phyloP scores from a whole-genome alignment of 2,888 invertebrate species.

The Meta bourneti region DNA sequence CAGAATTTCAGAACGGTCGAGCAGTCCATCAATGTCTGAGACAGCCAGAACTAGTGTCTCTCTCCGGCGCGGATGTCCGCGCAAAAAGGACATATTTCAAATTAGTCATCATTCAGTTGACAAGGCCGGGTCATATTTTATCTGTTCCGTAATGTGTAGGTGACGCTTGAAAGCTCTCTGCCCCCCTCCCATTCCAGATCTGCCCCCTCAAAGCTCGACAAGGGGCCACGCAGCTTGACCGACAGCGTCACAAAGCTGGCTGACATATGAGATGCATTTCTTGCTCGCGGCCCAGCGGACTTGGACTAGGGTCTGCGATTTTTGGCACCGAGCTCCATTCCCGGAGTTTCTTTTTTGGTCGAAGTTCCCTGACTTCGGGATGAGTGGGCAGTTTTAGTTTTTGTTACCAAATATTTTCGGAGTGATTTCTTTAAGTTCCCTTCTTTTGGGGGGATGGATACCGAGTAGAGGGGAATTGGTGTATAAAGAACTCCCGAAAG shows the following conservation, averaged over 20 bases:
- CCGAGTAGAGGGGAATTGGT: not conserved
- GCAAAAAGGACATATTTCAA: constrained; percentile 78
- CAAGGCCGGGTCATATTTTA: constrained; percentile 77
- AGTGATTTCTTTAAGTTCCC: not conserved
- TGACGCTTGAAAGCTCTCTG: constrained; percentile 72
- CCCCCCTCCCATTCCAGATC: constrained; percentile 29
- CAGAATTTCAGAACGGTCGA: constrained; percentile 44
- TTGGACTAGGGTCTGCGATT: constrained; percentile 43
- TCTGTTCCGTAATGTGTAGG: constrained; percentile 76
- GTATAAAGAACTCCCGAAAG: not conserved
- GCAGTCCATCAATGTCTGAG: constrained; percentile 75
- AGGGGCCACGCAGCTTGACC: constrained; percentile 63
- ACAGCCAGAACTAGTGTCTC: constrained; percentile 74
- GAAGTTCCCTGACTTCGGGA: not conserved
- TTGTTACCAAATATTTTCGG: constrained; percentile 10
- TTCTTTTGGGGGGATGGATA: no score
- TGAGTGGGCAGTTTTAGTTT: constrained; percentile 8
- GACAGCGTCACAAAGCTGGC: constrained; percentile 71
- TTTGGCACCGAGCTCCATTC: constrained; percentile 45
- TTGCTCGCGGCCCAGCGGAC: constrained; percentile 26
- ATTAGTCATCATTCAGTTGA: constrained; percentile 78
- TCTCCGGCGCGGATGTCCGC: constrained; percentile 68
- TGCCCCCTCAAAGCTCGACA: constrained; percentile 23
- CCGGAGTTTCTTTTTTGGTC: not conserved
- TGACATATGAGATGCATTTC: constrained; percentile 74